Conservation (phyloP, 2,797 vertebrate genomes). For the Peromyscus nudipes region DNA sequence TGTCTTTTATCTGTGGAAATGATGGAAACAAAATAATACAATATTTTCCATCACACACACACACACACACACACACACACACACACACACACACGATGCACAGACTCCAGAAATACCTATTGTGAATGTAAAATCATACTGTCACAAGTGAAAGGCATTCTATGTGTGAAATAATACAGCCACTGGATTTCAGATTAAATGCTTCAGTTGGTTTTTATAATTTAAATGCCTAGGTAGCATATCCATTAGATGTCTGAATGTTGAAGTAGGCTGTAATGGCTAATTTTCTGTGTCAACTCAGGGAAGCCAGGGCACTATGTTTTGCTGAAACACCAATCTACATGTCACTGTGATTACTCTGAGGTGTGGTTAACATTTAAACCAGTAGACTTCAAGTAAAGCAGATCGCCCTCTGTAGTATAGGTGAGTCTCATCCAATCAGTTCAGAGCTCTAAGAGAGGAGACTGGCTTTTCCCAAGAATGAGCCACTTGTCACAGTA, state of each 20-base stretch:
- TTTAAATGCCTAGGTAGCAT: neutral
- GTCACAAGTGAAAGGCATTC: neutral
- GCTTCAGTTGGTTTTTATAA: neutral
- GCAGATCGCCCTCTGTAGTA: neutral
- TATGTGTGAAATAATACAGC: neutral
- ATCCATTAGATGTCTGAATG: neutral
- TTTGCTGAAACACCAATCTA: conserved; percentile 25
- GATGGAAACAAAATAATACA: neutral
- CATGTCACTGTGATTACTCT: neutral
- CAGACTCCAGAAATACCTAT: neutral
- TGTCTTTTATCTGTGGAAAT: conserved; percentile 46
- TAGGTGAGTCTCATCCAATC: neutral
- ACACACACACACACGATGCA: neutral
- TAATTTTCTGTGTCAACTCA: conserved; percentile 45
- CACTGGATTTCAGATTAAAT: conserved; percentile 22
- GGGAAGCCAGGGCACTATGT: neutral
- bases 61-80: no score
- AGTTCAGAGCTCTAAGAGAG: neutral
- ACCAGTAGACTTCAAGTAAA: neutral
- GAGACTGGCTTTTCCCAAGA: neutral
- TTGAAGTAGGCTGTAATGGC: neutral
- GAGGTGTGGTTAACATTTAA: neutral
- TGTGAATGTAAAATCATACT: neutral
- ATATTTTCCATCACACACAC: neutral
- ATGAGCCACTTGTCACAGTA: neutral